Evolutionary conservation across 1,140 invertebrate species (phyloP).

Genomic region (Drosophila pseudoobscura): DNA sequence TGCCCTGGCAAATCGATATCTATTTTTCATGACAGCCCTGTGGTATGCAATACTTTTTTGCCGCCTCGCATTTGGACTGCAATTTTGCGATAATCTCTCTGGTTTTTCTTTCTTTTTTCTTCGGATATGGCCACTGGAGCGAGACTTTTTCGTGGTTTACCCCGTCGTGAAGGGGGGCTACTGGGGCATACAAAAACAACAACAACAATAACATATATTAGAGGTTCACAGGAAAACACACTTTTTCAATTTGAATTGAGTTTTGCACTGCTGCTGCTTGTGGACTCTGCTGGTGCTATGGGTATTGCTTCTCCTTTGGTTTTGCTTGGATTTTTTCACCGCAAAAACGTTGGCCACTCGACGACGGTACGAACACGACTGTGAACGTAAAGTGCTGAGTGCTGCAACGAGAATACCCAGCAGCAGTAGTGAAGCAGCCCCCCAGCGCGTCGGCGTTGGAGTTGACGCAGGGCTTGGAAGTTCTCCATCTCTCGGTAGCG

Average conservation of each 20-base stretch:
- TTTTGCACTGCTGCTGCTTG: slow-evolving; percentile 52
- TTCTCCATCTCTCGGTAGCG: slow-evolving; percentile 6
- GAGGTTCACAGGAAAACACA: slow-evolving; percentile 62
- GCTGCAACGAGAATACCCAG: slow-evolving; percentile 7
- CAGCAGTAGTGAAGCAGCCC: slow-evolving; percentile 40
- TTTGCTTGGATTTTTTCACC: slow-evolving; percentile 32
- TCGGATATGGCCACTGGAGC: slow-evolving; percentile 57
- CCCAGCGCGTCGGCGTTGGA: slow-evolving; percentile 73
- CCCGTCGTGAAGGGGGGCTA: no score
- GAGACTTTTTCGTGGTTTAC: slow-evolving; percentile 35
- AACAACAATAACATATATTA: slow-evolving; percentile 32
- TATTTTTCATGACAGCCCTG: slow-evolving; percentile 70
- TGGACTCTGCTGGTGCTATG: slow-evolving; percentile 18
- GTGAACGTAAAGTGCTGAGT: no score
- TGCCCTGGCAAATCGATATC: slow-evolving; percentile 69
- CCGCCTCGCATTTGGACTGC: slow-evolving; percentile 27
- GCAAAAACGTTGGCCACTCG: slow-evolving; percentile 58
- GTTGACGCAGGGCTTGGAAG: slow-evolving; percentile 78
- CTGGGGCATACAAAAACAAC: slow-evolving; percentile 4
- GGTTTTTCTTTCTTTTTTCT: slow-evolving; percentile 18
- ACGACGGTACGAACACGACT: slow-evolving; percentile 69
- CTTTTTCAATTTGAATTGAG: slow-evolving; percentile 50
- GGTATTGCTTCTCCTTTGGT: slow-evolving; percentile 21
- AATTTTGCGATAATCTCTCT: slow-evolving; percentile 28
- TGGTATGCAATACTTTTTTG: slow-evolving; percentile 73